Evolutionary conservation across 1,140 invertebrate species (phyloP).

Genomic region (Drosophila trapezifrons): DNA sequence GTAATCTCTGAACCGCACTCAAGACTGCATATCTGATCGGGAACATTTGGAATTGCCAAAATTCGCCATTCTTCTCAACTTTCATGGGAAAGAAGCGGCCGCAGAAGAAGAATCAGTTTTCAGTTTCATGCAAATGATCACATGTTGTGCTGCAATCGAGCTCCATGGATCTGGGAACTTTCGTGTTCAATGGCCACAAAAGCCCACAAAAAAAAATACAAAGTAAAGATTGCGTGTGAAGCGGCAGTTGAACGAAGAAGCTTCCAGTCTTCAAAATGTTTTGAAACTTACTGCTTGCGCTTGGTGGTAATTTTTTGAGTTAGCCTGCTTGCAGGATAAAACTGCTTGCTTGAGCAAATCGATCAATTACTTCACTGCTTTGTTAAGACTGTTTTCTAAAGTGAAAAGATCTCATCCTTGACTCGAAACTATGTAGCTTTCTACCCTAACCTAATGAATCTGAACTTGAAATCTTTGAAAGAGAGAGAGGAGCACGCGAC

Average conservation of each 20-base stretch:
- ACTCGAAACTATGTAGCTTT: not conserved
- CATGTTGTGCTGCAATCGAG: constrained; percentile 41
- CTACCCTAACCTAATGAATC: no score
- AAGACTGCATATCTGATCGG: not conserved
- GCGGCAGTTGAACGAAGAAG: constrained; percentile 3
- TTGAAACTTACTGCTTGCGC: not conserved
- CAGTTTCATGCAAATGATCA: constrained; percentile 39
- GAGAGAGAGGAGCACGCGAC: constrained; percentile 24
- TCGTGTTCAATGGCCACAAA: constrained; percentile 25
- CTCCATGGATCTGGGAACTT: constrained; percentile 45
- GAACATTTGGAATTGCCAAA: constrained; percentile 22
- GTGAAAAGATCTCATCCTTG: not conserved
- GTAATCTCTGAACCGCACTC: not conserved
- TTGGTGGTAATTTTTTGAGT: not conserved
- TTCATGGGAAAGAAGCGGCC: constrained; percentile 25
- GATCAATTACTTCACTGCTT: not conserved
- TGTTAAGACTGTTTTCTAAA: no score
- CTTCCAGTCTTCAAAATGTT: not conserved
- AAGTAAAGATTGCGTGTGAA: constrained; percentile 22
- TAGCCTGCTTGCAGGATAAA: constrained; percentile 1
- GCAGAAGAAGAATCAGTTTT: constrained; percentile 8
- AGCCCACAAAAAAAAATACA: not conserved
- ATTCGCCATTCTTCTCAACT: constrained; percentile 22
- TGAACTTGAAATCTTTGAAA: constrained; percentile 29
- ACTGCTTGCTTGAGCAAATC: not conserved